A percentile compares a stretch with the other conserved stretches of the same genome.
Evolutionary conservation across 2,888 invertebrate genomes (phyloP).

Genomic region (Helobdella robusta): DNA sequence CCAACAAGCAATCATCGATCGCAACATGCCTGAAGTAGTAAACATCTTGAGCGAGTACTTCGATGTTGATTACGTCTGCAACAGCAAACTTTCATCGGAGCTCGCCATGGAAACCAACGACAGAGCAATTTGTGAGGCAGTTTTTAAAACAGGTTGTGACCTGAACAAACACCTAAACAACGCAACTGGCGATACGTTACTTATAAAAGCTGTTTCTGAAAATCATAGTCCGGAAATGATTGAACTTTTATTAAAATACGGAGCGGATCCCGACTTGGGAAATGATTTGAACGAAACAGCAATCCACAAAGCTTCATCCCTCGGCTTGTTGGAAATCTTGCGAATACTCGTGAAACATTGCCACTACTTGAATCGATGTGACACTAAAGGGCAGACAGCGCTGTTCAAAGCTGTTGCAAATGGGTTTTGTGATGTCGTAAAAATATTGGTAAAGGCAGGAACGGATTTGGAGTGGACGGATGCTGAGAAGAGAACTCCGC

Average conservation of each 20-base stretch:
- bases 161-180: slow-evolving; percentile 43
- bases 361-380: slow-evolving; percentile 38
- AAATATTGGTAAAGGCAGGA: slow-evolving; percentile 37
- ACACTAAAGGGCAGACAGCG: slow-evolving; percentile 39
- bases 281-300: slow-evolving; percentile 42
- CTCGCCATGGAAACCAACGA: slow-evolving; percentile 41
- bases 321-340: slow-evolving; percentile 38
- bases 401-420: slow-evolving; percentile 38
- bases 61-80: slow-evolving; percentile 46
- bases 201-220: slow-evolving; percentile 42
- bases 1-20: slow-evolving; percentile 41
- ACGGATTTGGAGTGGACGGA: slow-evolving; percentile 39
- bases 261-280: slow-evolving; percentile 40
- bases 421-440: slow-evolving; percentile 37
- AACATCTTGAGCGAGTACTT: slow-evolving; percentile 39
- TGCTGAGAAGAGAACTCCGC: slow-evolving; percentile 38
- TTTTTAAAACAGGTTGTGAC: slow-evolving; percentile 42
- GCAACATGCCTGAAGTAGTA: slow-evolving; percentile 37
- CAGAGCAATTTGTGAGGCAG: slow-evolving; percentile 39
- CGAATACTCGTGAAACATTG: slow-evolving; percentile 37
- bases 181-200: slow-evolving; percentile 38
- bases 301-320: slow-evolving; percentile 41
- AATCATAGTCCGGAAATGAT: slow-evolving; percentile 38
- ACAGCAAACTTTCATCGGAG: slow-evolving; percentile 43
- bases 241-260: slow-evolving; percentile 39